Conservation (phyloP, 2,888 invertebrate species). For the Spilarctia lutea region DNA sequence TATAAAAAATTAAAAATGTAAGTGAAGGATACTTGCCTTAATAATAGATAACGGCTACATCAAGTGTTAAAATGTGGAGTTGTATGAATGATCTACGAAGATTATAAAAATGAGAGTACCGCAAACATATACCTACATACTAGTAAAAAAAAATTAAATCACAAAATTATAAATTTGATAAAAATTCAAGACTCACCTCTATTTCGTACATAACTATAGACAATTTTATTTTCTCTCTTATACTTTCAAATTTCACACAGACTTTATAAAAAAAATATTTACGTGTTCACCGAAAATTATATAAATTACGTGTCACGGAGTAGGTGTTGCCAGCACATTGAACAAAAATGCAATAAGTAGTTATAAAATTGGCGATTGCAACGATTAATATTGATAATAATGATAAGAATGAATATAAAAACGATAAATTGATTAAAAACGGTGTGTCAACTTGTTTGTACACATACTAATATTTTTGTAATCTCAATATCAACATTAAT, state of each 20-base stretch:
- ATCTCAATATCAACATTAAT: background rate
- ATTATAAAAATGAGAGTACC: too few relatives aligned
- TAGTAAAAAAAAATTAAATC: too few relatives aligned
- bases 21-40: too few relatives aligned
- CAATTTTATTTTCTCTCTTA: constrained; percentile 18
- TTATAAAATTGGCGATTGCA: background rate
- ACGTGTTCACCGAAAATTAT: background rate
- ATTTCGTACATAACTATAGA: constrained; percentile 30
- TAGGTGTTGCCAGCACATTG: constrained; percentile 8
- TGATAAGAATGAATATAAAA: background rate
- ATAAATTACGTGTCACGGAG: constrained; percentile 15
- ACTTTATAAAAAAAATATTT: background rate
- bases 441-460: background rate
- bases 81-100: too few relatives aligned
- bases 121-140: too few relatives aligned
- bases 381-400: constrained; percentile 15
- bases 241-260: constrained; percentile 20
- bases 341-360: constrained; percentile 10
- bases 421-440: constrained; percentile 10
- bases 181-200: constrained; percentile 30
- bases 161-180: background rate
- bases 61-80: too few relatives aligned
- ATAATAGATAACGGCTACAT: too few relatives aligned
- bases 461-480: background rate
- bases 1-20: too few relatives aligned